These are phyloP conservation scores for Aplysina aerophoba DNA, from an alignment of 37 sponge, comb jelly and placozoan species.

Conservation along the genomic window DNA sequence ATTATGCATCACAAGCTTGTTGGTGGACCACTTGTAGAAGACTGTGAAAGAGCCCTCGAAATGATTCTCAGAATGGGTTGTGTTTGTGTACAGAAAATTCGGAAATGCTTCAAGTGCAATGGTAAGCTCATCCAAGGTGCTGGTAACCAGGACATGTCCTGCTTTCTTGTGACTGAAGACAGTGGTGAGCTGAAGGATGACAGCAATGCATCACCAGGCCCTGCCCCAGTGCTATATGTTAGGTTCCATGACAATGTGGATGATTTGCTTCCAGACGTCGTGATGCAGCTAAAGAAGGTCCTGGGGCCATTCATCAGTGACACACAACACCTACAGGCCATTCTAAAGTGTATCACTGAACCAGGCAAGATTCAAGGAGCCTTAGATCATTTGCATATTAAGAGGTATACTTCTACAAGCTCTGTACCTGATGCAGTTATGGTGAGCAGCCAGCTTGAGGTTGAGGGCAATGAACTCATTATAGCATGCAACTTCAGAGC, in stretches of 20 bases:
- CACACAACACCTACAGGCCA: conserved; percentile 1
- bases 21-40: background rate
- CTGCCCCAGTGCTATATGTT: background rate
- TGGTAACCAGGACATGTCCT: too few relatives aligned
- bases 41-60: background rate
- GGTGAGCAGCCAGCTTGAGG: too few relatives aligned
- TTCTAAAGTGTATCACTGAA: background rate
- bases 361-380: conserved; percentile 11
- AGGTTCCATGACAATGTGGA: conserved; percentile 13
- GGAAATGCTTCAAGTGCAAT: background rate
- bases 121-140: background rate
- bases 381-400: conserved; percentile 8
- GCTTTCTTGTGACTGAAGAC: too few relatives aligned
- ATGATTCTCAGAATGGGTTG: background rate
- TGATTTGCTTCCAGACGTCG: too few relatives aligned
- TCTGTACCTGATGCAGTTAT: background rate
- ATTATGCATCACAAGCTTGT: conserved; percentile 3
- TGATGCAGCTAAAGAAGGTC: too few relatives aligned
- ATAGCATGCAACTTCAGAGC: conserved; percentile 11
- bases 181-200: too few relatives aligned
- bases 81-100: background rate
- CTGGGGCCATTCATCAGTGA: background rate
- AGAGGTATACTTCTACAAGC: background rate
- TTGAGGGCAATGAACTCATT: conserved; percentile 3
- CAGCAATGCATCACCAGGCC: too few relatives aligned